These are phyloP conservation scores for Trissolcus basalis DNA, from an alignment of 1,140 invertebrate species.

Conservation along the genomic window DNA sequence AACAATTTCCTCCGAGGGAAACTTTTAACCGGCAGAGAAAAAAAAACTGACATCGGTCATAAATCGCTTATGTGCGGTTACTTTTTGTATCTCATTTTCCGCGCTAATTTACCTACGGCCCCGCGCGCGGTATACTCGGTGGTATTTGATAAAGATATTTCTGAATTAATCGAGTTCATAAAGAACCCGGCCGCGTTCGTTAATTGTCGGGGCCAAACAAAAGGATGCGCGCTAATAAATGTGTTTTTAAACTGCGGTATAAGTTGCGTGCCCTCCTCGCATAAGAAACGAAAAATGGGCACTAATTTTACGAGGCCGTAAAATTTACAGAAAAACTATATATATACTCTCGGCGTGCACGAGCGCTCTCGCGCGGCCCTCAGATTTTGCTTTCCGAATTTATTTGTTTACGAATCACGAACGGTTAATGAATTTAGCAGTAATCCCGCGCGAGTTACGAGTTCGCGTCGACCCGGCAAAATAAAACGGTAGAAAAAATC, in stretches of 20 bases:
- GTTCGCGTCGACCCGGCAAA: conserved; percentile 1
- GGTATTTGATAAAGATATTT: too few relatives aligned
- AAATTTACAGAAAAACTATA: conserved; percentile 41
- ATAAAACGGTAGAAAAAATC: conserved; percentile 23
- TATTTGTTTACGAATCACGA: conserved; percentile 50
- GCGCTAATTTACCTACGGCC: too few relatives aligned
- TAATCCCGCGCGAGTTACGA: conserved; percentile 46
- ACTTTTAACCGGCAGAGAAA: too few relatives aligned
- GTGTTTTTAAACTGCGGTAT: conserved; percentile 40
- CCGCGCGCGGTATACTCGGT: too few relatives aligned
- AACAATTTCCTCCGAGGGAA: too few relatives aligned
- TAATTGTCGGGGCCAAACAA: conserved; percentile 17
- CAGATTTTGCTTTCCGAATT: conserved; percentile 31
- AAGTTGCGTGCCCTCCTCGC: conserved; percentile 17
- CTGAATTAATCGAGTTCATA: too few relatives aligned
- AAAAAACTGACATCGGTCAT: too few relatives aligned
- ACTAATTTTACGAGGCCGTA: conserved; percentile 47
- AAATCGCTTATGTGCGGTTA: too few relatives aligned
- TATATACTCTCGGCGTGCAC: too few relatives aligned
- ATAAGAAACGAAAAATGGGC: conserved; percentile 30
- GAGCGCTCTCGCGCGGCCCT: too few relatives aligned
- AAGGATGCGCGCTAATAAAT: conserved; percentile 18
- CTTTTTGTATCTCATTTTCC: too few relatives aligned
- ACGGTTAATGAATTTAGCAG: conserved; percentile 47
- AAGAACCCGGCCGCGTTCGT: neutral